Evolutionary conservation across 2,113 vertebrate genomes (phyloP).

Genomic region (Stigmatopora argus): DNA sequence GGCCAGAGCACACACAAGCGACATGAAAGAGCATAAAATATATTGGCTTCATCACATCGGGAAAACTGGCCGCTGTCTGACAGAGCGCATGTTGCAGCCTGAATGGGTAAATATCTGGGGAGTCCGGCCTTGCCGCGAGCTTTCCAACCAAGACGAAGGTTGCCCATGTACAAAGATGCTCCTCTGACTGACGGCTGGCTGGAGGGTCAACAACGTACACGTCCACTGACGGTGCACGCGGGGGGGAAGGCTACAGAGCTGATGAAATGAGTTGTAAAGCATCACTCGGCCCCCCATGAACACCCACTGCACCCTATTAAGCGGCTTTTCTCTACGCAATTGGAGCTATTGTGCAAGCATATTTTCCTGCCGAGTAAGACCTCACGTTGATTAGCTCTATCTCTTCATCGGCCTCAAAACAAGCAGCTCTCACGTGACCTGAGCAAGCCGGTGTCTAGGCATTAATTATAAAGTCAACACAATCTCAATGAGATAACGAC

Average conservation of each 20-base stretch:
- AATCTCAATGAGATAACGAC: neutral
- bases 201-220: neutral
- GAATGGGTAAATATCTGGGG: neutral
- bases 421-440: neutral
- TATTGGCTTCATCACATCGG: neutral
- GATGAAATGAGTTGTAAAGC: slow-evolving; percentile 8
- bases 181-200: neutral
- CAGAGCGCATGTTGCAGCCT: neutral
- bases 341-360: neutral
- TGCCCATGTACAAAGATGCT: neutral
- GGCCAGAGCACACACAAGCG: neutral
- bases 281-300: neutral
- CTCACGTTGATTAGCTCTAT: neutral
- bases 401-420: slow-evolving; percentile 1
- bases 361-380: slow-evolving; percentile 8
- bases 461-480: neutral
- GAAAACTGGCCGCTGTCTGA: neutral
- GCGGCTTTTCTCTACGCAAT: neutral
- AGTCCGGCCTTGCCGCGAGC: neutral
- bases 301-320: neutral
- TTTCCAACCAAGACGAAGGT: neutral
- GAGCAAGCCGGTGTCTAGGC: neutral
- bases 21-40: slow-evolving; percentile 5
- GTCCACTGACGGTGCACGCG: neutral
- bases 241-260: neutral